Conservation (phyloP, 2,888 invertebrate genomes). For the Eristalis arbustorum region DNA sequence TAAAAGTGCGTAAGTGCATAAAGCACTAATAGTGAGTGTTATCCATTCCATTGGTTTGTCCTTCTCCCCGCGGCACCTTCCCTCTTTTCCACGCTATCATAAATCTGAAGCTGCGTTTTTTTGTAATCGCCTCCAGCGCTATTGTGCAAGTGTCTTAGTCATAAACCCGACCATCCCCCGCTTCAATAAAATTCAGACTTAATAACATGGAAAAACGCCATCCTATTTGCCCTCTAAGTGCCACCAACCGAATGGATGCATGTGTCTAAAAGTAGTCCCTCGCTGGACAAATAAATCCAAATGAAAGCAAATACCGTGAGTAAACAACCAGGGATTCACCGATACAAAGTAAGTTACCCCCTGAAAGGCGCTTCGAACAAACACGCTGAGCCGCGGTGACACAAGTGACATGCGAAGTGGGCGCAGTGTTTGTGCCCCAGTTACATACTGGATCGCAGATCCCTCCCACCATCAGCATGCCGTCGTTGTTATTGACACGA, state of each 20-base stretch:
- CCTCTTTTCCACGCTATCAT: no score
- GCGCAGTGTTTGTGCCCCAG: background rate
- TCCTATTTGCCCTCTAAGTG: background rate
- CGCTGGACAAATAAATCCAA: background rate
- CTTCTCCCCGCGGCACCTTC: no score
- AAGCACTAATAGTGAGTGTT: no score
- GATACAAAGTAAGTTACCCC: background rate
- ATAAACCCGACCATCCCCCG: no score
- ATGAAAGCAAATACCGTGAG: background rate
- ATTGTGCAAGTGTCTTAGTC: no score
- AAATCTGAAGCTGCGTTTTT: no score
- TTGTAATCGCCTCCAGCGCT: no score
- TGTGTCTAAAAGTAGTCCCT: background rate
- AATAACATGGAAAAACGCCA: background rate
- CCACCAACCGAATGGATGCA: background rate
- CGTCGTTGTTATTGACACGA: constrained; percentile 19
- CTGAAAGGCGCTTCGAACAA: background rate
- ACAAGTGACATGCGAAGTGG: background rate
- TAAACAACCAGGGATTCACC: background rate
- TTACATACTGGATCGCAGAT: background rate
- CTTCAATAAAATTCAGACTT: background rate
- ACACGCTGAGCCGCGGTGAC: background rate
- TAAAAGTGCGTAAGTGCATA: no score
- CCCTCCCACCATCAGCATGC: constrained; percentile 1
- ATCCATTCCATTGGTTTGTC: no score